phyloP scores from a whole-genome alignment of 2,888 invertebrate species.

The Callimorpha dominula region DNA sequence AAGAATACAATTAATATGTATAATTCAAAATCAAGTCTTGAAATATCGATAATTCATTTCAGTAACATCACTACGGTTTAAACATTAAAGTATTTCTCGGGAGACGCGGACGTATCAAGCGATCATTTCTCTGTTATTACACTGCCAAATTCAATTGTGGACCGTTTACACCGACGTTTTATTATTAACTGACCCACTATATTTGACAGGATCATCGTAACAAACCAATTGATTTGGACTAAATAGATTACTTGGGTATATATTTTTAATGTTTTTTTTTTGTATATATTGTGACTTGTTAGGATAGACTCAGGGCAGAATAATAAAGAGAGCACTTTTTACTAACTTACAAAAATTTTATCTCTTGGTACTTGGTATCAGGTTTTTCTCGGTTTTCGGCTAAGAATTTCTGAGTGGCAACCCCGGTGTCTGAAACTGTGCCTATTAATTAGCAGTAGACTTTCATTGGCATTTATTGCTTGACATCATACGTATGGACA shows the following conservation, averaged over 20 bases:
- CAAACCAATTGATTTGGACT: slow-evolving; percentile 30
- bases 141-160: slow-evolving; percentile 67
- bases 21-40: background rate
- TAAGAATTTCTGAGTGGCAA: too few relatives aligned
- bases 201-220: slow-evolving; percentile 38
- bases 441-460: too few relatives aligned
- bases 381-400: too few relatives aligned
- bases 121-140: slow-evolving; percentile 71
- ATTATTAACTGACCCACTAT: slow-evolving; percentile 62
- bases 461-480: too few relatives aligned
- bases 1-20: too few relatives aligned
- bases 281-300: background rate
- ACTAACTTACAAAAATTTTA: too few relatives aligned
- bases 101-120: slow-evolving; percentile 67
- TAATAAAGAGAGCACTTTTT: too few relatives aligned
- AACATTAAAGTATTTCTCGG: slow-evolving; percentile 72
- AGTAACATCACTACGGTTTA: slow-evolving; percentile 63
- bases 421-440: too few relatives aligned
- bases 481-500: too few relatives aligned
- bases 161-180: slow-evolving; percentile 61
- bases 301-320: too few relatives aligned
- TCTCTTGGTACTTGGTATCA: too few relatives aligned
- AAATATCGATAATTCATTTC: slow-evolving; percentile 26
- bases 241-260: slow-evolving; percentile 10
- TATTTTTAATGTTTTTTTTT: background rate